phyloP scores from a whole-genome alignment of 2,113 vertebrate species.

The Ameiurus melas region DNA sequence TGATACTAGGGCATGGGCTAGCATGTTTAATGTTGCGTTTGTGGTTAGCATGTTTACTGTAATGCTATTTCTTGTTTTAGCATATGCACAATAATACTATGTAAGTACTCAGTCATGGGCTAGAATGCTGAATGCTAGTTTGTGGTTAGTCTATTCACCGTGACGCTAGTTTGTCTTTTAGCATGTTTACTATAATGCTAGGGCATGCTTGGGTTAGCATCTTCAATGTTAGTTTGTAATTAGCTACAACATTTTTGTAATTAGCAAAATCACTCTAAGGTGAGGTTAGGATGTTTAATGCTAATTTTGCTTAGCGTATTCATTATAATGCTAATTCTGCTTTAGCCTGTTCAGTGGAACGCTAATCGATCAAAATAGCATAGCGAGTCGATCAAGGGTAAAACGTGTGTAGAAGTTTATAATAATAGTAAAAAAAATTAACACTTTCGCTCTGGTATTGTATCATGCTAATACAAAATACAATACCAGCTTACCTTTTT shows the following conservation, averaged over 20 bases:
- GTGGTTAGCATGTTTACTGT: not conserved
- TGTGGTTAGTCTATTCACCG: not conserved
- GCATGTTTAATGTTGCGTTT: conserved; percentile 2
- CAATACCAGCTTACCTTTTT: not conserved
- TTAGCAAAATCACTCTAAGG: not conserved
- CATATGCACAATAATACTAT: not conserved
- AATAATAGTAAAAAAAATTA: not conserved
- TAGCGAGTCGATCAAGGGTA: not conserved
- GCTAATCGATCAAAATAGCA: not conserved
- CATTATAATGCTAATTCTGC: not conserved
- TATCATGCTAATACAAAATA: not conserved
- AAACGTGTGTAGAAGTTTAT: not conserved
- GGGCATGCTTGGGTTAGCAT: no score
- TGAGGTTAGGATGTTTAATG: not conserved
- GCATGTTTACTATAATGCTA: not conserved
- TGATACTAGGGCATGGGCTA: not conserved
- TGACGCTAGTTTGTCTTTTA: not conserved
- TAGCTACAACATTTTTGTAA: not conserved
- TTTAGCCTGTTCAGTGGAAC: not conserved
- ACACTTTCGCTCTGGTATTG: not conserved
- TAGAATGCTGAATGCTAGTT: not conserved
- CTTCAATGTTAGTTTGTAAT: not conserved
- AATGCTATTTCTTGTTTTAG: not conserved
- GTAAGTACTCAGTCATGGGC: no score
- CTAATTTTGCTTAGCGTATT: not conserved